These are phyloP conservation scores for Nemapogon koenigi DNA, from an alignment of 2,888 invertebrate genomes.

Conservation along the genomic window DNA sequence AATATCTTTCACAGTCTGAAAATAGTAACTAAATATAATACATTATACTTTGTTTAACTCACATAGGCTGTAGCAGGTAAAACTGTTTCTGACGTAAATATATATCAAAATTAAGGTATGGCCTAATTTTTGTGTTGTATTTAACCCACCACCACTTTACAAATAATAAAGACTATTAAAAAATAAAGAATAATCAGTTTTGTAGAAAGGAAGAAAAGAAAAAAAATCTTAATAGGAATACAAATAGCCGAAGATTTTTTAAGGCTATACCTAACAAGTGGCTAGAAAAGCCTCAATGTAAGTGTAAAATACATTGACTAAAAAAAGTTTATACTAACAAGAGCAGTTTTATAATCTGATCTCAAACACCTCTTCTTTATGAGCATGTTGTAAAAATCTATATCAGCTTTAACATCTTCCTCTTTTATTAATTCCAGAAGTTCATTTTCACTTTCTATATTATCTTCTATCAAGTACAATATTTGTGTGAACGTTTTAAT, in stretches of 20 bases:
- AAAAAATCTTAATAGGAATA: too few species aligned
- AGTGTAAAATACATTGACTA: background rate
- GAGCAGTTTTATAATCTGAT: conserved; percentile 72
- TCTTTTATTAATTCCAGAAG: conserved; percentile 69
- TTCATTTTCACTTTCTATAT: conserved; percentile 70
- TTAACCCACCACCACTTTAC: too few species aligned
- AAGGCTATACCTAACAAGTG: too few species aligned
- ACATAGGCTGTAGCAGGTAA: too few species aligned
- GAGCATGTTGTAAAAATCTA: conserved; percentile 85
- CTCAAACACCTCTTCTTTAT: conserved; percentile 81
- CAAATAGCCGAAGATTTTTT: too few species aligned
- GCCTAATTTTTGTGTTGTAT: background rate
- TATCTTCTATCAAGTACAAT: conserved; percentile 73
- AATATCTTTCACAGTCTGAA: conserved; percentile 61
- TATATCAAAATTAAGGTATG: too few species aligned
- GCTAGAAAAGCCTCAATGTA: background rate
- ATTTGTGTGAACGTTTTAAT: conserved; percentile 82
- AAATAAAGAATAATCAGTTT: too few species aligned
- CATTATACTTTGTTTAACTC: too few species aligned
- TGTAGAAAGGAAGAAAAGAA: background rate
- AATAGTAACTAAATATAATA: conserved; percentile 20
- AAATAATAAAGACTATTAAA: too few species aligned
- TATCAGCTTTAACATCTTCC: conserved; percentile 70
- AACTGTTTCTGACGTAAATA: too few species aligned
- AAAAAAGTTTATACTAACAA: conserved; percentile 55